Conservation (phyloP, 1,140 invertebrate genomes). For the Adelges cooleyi region DNA sequence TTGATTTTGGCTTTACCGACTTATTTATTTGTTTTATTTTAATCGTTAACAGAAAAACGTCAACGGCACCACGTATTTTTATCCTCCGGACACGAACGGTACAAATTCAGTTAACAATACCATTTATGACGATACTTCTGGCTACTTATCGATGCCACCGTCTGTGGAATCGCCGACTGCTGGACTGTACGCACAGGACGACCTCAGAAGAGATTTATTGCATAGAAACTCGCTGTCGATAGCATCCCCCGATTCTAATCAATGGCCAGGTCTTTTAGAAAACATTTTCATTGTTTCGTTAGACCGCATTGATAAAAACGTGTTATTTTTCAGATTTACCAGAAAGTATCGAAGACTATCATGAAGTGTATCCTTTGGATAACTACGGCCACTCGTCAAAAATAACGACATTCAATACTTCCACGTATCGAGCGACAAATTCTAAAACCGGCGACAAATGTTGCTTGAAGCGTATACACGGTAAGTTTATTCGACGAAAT, state of each 20-base stretch:
- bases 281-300: not conserved
- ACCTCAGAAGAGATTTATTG: slow-evolving; percentile 19
- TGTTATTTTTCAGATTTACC: slow-evolving; percentile 57
- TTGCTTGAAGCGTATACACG: slow-evolving; percentile 80
- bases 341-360: slow-evolving; percentile 75
- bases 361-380: slow-evolving; percentile 77
- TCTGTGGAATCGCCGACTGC: slow-evolving; percentile 1
- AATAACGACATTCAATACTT: slow-evolving; percentile 50
- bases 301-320: slow-evolving; percentile 28
- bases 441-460: slow-evolving; percentile 74
- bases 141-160: slow-evolving; percentile 9
- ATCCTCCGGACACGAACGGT: slow-evolving; percentile 8
- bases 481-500: slow-evolving; percentile 39
- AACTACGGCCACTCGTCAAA: slow-evolving; percentile 39
- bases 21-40: not conserved
- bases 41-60: slow-evolving; percentile 21
- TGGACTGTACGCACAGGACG: slow-evolving; percentile 10
- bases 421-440: slow-evolving; percentile 85
- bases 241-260: not conserved
- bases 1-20: not conserved
- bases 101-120: not conserved
- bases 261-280: slow-evolving; percentile 7
- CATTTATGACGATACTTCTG: slow-evolving; percentile 12
- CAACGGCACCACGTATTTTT: slow-evolving; percentile 20
- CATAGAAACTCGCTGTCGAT: slow-evolving; percentile 20